These are phyloP conservation scores for Chironomus tepperi DNA, from an alignment of 1,140 invertebrate species.

Conservation along the genomic window DNA sequence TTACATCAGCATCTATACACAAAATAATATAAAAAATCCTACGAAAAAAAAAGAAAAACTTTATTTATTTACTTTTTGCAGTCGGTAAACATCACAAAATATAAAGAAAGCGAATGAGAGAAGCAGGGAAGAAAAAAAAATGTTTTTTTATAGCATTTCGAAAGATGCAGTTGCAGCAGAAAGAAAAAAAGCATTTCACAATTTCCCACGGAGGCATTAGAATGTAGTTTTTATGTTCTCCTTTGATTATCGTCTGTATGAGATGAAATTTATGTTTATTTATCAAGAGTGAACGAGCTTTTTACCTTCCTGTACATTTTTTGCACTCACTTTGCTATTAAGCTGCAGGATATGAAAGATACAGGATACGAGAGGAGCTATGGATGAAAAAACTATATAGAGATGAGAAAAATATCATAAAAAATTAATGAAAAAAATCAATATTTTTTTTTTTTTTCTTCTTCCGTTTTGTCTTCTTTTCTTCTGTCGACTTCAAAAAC, in stretches of 20 bases:
- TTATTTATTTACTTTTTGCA: conserved; percentile 14
- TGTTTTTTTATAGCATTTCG: neutral
- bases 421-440: conserved; percentile 10
- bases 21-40: neutral
- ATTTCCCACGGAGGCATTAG: conserved; percentile 11
- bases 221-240: neutral
- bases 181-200: neutral
- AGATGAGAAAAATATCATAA: neutral
- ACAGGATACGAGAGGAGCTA: neutral
- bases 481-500: neutral
- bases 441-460: too few relatives aligned
- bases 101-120: too few relatives aligned
- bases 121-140: neutral
- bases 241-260: conserved; percentile 18
- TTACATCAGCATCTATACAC: neutral
- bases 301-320: conserved; percentile 1
- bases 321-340: neutral
- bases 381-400: neutral
- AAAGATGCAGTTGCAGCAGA: neutral
- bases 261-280: conserved; percentile 23
- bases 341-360: neutral
- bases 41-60: neutral
- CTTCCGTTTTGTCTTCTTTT: conserved; percentile 1
- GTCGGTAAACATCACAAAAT: neutral
- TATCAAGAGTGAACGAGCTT: conserved; percentile 16